These are phyloP conservation scores for Ophion obscuratus DNA, from an alignment of 2,888 invertebrate genomes.

Conservation along the genomic window DNA sequence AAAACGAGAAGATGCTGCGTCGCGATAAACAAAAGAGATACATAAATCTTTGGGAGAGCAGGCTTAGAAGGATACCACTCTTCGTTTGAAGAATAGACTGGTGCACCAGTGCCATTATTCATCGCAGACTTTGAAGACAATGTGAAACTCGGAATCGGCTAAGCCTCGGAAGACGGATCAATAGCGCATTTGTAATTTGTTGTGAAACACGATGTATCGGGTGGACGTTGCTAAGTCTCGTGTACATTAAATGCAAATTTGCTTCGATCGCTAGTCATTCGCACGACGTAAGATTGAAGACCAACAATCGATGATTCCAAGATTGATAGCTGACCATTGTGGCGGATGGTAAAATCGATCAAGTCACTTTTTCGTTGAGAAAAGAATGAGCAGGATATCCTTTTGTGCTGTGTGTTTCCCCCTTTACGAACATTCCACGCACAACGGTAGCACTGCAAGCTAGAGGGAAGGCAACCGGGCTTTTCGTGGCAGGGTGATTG, in stretches of 20 bases:
- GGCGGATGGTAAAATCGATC: slow-evolving; percentile 28
- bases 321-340: slow-evolving; percentile 23
- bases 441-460: slow-evolving; percentile 41
- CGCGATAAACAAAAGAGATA: background rate
- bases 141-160: background rate
- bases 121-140: background rate
- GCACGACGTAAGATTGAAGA: background rate
- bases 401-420: slow-evolving; percentile 46
- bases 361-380: slow-evolving; percentile 41
- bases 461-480: slow-evolving; percentile 73
- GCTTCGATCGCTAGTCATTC: background rate
- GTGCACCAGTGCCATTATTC: background rate
- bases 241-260: background rate
- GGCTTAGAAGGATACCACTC: background rate
- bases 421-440: slow-evolving; percentile 36
- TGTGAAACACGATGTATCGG: background rate
- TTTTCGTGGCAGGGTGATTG: slow-evolving; percentile 83
- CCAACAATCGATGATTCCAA: slow-evolving; percentile 17
- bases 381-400: slow-evolving; percentile 38
- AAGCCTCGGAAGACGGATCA: background rate
- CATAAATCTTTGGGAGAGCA: background rate
- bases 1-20: background rate
- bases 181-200: background rate
- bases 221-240: background rate
- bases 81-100: background rate